Conservation (phyloP, 1,140 invertebrate genomes). For the Chironomus tepperi region DNA sequence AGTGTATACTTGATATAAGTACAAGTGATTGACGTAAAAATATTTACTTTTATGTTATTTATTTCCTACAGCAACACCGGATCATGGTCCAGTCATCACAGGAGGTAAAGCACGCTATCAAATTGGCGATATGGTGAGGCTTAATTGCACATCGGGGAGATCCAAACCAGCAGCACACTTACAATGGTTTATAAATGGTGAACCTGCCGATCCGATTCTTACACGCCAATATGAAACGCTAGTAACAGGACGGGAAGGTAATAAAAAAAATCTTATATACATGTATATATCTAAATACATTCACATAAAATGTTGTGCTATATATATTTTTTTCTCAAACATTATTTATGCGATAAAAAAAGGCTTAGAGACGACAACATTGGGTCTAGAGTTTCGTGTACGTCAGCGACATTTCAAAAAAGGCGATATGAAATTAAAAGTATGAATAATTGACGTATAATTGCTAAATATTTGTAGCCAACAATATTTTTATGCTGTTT, state of each 20-base stretch:
- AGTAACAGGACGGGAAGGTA: constrained; percentile 34
- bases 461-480: background rate
- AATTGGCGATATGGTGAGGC: constrained; percentile 66
- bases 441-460: constrained; percentile 31
- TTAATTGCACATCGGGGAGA: constrained; percentile 73
- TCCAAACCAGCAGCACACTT: constrained; percentile 76
- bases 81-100: constrained; percentile 70
- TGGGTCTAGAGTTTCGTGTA: constrained; percentile 65
- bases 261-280: constrained; percentile 26
- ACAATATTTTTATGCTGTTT: background rate
- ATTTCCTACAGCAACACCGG: constrained; percentile 59
- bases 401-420: constrained; percentile 65
- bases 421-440: constrained; percentile 75
- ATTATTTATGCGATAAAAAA: no score
- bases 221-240: constrained; percentile 35
- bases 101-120: constrained; percentile 71
- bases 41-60: constrained; percentile 24
- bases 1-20: background rate
- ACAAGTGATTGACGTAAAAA: background rate
- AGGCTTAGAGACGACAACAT: constrained; percentile 57
- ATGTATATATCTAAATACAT: background rate
- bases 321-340: no score
- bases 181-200: constrained; percentile 80
- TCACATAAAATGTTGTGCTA: no score
- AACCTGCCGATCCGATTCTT: constrained; percentile 52